Percentiles rank a stretch among this genome's conserved stretches.
phyloP scores from a whole-genome alignment of 2,888 invertebrate genomes.

The Xestia xanthographa region DNA sequence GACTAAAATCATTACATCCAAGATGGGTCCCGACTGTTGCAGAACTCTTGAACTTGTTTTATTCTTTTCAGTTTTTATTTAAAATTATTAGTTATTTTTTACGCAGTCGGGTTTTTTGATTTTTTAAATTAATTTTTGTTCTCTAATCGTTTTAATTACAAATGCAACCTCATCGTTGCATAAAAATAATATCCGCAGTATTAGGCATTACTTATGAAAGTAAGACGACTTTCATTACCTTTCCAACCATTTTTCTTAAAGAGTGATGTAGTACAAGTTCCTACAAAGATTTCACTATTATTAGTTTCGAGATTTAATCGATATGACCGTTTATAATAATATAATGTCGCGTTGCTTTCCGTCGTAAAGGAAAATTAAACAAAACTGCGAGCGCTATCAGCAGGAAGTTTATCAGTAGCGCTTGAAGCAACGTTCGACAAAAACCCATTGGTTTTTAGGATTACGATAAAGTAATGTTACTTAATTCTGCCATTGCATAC shows the following conservation, averaged over 20 bases:
- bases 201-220: constrained; percentile 36
- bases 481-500: constrained; percentile 13
- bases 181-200: constrained; percentile 18
- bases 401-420: constrained; percentile 58
- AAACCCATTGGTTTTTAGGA: constrained; percentile 35
- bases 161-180: constrained; percentile 12
- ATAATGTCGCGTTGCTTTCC: constrained; percentile 35
- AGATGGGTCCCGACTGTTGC: too few relatives aligned
- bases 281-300: constrained; percentile 35
- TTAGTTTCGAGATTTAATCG: constrained; percentile 36
- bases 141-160: background rate
- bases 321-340: constrained; percentile 31
- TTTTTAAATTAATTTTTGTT: background rate
- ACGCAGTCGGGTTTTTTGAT: too few relatives aligned
- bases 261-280: constrained; percentile 25
- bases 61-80: too few relatives aligned
- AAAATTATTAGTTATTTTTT: too few relatives aligned
- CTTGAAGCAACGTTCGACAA: constrained; percentile 46
- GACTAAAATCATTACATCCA: too few relatives aligned
- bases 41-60: too few relatives aligned
- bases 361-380: constrained; percentile 52
- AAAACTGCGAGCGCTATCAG: constrained; percentile 51
- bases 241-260: constrained; percentile 52
- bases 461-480: constrained; percentile 26
- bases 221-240: constrained; percentile 57